Conservation (phyloP, 2,113 vertebrate genomes). For the Myodes glareolus region DNA sequence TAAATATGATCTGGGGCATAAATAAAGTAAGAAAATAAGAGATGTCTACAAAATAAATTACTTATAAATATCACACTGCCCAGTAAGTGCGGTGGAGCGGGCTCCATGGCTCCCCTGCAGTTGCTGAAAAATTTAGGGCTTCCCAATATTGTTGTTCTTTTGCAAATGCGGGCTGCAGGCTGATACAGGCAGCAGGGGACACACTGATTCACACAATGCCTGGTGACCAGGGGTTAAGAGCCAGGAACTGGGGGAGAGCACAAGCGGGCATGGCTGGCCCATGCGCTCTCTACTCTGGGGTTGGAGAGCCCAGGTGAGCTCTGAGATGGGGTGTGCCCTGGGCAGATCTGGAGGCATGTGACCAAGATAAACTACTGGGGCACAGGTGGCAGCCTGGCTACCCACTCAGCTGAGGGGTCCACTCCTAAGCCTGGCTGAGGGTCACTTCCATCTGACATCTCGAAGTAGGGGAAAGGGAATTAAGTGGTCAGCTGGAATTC, state of each 20-base stretch:
- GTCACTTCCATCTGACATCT: neutral
- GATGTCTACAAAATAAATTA: slow-evolving; percentile 88
- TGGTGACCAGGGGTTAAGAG: neutral
- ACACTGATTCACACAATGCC: fast-evolving
- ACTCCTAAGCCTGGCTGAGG: neutral
- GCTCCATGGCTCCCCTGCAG: slow-evolving; percentile 42
- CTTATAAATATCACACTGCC: slow-evolving; percentile 87
- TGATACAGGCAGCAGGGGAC: neutral
- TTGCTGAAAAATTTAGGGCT: neutral
- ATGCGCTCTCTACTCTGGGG: neutral
- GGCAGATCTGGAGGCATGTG: neutral
- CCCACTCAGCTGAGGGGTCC: neutral
- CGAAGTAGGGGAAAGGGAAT: neutral
- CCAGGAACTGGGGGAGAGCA: neutral
- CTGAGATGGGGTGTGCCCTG: fast-evolving
- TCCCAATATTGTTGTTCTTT: neutral
- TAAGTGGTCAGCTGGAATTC: neutral
- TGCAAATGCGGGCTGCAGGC: no score
- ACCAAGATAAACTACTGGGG: neutral
- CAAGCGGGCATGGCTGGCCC: neutral
- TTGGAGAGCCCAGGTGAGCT: neutral
- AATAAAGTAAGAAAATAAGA: slow-evolving; percentile 89
- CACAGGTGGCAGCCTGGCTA: neutral
- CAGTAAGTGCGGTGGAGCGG: slow-evolving; percentile 85
- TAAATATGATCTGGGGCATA: slow-evolving; percentile 89